A percentile compares a stretch with the other conserved stretches of the same genome.
Conservation (phyloP, 2,888 invertebrate species). For the Buathra laborator region DNA sequence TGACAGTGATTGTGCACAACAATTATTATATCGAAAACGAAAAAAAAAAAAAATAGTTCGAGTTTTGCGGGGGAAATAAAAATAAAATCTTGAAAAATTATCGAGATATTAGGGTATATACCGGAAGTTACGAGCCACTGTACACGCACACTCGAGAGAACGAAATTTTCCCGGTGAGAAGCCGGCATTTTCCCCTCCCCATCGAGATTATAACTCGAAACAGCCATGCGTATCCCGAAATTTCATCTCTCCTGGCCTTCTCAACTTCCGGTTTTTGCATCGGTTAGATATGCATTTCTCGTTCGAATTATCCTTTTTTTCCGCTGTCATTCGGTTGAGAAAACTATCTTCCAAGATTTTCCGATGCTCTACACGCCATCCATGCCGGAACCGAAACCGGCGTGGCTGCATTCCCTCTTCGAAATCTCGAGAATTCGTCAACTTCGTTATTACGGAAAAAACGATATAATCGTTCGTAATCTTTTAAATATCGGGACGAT, state of each 20-base stretch:
- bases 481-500: constrained; percentile 7
- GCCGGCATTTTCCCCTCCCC: constrained; percentile 74
- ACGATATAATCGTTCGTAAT: not conserved
- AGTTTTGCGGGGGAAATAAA: not conserved
- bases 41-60: constrained; percentile 20
- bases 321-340: not conserved
- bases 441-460: constrained; percentile 1
- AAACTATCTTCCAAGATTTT: constrained; percentile 34
- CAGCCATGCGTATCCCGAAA: constrained; percentile 75
- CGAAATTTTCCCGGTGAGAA: constrained; percentile 26
- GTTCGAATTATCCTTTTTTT: constrained; percentile 2
- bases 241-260: not conserved
- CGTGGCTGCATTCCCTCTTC: constrained; percentile 48
- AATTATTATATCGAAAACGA: constrained; percentile 21
- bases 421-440: not conserved
- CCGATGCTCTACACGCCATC: constrained; percentile 39
- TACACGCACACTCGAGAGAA: constrained; percentile 44
- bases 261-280: constrained; percentile 3
- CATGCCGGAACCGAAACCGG: constrained; percentile 62
- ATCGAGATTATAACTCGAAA: constrained; percentile 71
- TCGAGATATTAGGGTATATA: not conserved
- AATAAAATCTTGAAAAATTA: not conserved
- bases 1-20: constrained; percentile 61
- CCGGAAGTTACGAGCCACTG: constrained; percentile 9
- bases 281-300: not conserved